Evolutionary conservation across 2,797 vertebrate species (phyloP).

Genomic region (Myiotriccus ornatus): DNA sequence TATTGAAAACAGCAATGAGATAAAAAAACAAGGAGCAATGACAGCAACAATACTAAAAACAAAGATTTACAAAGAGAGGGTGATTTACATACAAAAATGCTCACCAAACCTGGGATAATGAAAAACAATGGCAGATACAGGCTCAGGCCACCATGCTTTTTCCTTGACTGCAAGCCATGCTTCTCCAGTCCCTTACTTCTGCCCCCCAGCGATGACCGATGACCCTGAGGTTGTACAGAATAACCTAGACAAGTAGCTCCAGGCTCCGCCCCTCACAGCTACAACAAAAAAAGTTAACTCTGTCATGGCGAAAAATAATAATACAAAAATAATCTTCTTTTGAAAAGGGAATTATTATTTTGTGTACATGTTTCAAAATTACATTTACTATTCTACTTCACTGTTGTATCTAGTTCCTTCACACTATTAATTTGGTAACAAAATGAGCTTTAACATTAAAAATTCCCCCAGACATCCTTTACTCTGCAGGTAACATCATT

Average conservation of each 20-base stretch:
- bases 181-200: background rate
- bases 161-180: background rate
- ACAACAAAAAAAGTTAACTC: background rate
- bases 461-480: background rate
- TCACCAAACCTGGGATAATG: background rate
- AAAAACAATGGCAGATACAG: background rate
- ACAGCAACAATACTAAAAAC: background rate
- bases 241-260: background rate
- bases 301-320: background rate
- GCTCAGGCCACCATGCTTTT: background rate
- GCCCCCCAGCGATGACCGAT: background rate
- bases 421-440: background rate
- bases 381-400: background rate
- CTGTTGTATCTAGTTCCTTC: background rate
- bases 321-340: background rate
- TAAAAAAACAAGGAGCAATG: background rate
- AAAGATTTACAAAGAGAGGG: background rate
- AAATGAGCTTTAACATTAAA: background rate
- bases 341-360: background rate
- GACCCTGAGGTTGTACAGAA: background rate
- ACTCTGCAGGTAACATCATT: background rate
- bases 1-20: background rate
- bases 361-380: background rate
- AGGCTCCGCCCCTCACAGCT: background rate
- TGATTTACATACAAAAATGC: background rate